Evolutionary conservation across 2,888 invertebrate species (phyloP), one percentile per base, ranked within the genome.

Genomic region (Osmoderma eremita): DNA sequence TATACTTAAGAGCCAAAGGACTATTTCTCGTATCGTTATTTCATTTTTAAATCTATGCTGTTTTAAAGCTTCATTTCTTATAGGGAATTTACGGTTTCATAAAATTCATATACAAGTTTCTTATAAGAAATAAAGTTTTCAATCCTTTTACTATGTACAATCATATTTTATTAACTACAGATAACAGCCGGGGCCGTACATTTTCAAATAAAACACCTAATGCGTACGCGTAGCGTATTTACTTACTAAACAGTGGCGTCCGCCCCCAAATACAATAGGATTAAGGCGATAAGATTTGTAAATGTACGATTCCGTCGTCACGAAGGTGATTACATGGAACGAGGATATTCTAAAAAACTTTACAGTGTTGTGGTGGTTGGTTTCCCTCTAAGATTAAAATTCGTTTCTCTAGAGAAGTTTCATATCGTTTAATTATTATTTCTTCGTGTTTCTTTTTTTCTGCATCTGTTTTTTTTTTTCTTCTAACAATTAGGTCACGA

Each of bases 321-420:
- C 20, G 15, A 53, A 62, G 50, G 67, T 73, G 70, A 72, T 71
- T 70, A 73, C 68, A 70, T 69, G 68, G 66, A 71, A 71, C 73
- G 71, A 68, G 45, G 58, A 61, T 61, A 61, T 53, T 53, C 58
- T 45, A 45, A 45, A 48, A 41, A 51, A 63, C 39, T 63, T 70
- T 68, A 66, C 67, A 66, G 67, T 71, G 65, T 45, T 67, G 68
- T n/a, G n/a, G n/a, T n/a, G n/a, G n/a, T 42, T 66, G 49, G 18
- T 45, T 50, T 66, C 65, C 56, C 39, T 74, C 70, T 76, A 75
- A 74, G 77, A 78, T 75, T 79, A 78, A 82, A 82, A 82, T 82
- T 82, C 81, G 81, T 80, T 74, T 80, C 80, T 77, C 81, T 82
- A 82, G 82, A 82, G 81, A 78, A 81, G 81, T 76, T 80, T 58